Base-by-base conservation (phyloP, 1,140 invertebrate species). In the Periplaneta americana region DNA sequence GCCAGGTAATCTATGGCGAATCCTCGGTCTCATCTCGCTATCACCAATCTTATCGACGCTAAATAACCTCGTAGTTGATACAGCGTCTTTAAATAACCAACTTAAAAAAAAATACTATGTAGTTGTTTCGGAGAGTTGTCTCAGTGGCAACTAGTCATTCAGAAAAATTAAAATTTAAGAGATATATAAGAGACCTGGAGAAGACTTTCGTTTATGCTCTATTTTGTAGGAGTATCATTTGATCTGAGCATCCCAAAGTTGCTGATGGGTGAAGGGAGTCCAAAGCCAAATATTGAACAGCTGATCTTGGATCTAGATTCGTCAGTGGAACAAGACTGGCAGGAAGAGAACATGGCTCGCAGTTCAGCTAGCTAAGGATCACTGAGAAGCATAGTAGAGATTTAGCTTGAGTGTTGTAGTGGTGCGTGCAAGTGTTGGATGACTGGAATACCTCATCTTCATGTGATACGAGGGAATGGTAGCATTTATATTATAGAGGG, bases 211-310 rank as follows among this genome's bases (percentile, higher is more conserved):
- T 34, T 34, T 36, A 2, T 80, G 2, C 34, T 75, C 28, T 78
- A n/a, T 66, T 78, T 74, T 66, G 22, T 74, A 48, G 81, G 81
- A 9, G 75, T 78, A 22, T 57, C 81, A 31, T 78, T 78, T 78
- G 81, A 81, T 57, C 36, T 81, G 75, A 57, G 75, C 35, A 35
- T 78, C 5, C 81, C 81, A n/a, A 81, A 78, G 48, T 34, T 78
- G 35, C 34, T 81, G 17, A 57, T 78, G 75, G 74, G 35, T 57
- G 81, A 78, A 39, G 74, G 76, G 9, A 78, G 35, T 36, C 48
- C 81, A 33, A 82, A 83, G 34, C 82, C 82, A n/a, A 81, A 83
- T 32, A 83, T 83, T 28, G 82, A 83, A 32, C 82, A 83, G 34
- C 75, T 83, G 2, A 83, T 83, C 34, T 75, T 83, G 33, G 80